Conservation (phyloP, 2,888 invertebrate species). For the Scaptomyza polygonia region DNA sequence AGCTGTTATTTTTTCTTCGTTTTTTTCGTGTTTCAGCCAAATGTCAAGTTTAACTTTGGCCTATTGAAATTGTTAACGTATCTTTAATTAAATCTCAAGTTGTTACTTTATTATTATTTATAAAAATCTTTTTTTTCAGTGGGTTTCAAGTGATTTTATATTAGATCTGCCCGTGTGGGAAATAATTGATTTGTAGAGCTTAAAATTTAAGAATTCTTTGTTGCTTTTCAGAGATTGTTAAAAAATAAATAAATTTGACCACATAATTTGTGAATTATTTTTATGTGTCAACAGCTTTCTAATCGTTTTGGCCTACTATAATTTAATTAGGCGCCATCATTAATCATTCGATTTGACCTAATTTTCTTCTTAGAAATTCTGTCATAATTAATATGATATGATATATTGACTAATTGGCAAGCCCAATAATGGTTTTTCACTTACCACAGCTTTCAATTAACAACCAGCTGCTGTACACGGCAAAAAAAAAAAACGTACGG, state of each 20-base stretch:
- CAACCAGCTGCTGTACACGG: conserved; percentile 30
- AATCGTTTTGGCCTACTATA: conserved; percentile 4
- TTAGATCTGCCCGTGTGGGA: too few relatives aligned
- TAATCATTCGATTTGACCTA: conserved; percentile 41
- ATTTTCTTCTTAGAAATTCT: conserved; percentile 24
- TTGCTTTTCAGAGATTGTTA: too few relatives aligned
- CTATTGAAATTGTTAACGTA: not conserved
- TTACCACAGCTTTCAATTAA: conserved; percentile 52
- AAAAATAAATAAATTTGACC: not conserved
- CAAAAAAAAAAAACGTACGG: conserved; percentile 13
- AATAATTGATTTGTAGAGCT: too few relatives aligned
- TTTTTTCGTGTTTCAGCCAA: not conserved
- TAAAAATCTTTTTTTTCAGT: too few relatives aligned
- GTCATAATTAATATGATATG: conserved; percentile 34
- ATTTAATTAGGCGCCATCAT: conserved; percentile 38
- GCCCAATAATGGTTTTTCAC: conserved; percentile 13
- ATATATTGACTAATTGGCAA: conserved; percentile 29
- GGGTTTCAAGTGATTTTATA: too few relatives aligned
- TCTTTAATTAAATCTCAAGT: not conserved
- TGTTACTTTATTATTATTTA: too few relatives aligned
- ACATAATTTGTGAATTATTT: conserved; percentile 1
- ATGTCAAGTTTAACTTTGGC: not conserved
- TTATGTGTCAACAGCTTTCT: conserved; percentile 21
- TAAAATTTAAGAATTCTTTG: too few relatives aligned
- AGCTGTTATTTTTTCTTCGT: too few relatives aligned